Base-by-base conservation (phyloP, 2,797 vertebrate species). In the Lacerta bilineata region DNA sequence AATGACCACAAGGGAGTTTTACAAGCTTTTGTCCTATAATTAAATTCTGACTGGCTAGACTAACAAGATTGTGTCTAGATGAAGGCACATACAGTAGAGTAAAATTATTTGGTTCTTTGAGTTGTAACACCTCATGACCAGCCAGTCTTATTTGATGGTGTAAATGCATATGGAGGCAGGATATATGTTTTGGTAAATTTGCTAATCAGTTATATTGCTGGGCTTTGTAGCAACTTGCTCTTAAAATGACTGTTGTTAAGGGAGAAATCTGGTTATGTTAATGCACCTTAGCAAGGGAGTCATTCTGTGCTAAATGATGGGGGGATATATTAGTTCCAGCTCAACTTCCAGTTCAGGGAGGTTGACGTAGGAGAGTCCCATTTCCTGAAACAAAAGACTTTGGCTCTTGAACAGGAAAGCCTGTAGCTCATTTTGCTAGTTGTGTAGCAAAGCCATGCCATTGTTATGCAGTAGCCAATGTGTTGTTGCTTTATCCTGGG, bases 11-110 rank as follows among this genome's bases (percentile, higher is more conserved):
- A 66, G 83, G 87, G 66, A 17, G 1, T 80, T 11, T 76, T 91
- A 7, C 2, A 13, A 78, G 9, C 29, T 90, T 36, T 29, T 90
- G 61, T 89, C 79, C 64, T 69, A 41, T 72, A 79, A 64, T 83
- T 88, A 64, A 82, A 64, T 46, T 83, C 84, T 0, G 4, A 91
- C 80, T 83, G 3, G n/a, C 46, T 69, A 71, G 76, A 46, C 64
- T 41, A 85, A 72, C 41, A 0, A 8, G 15, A 76, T 69, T 79
- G 81, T 88, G 8, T 59, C 10, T 29, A 0, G 8, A 41, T 79
- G 0, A 23, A 92, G 59, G 39, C 33, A 91, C 77, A 64, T 5
- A 41, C 2, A 81, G n/a, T 68, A 13, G 69, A 39, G 25, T 3
- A 71, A 33, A 64, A 76, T 64, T 59, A n/a, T 29, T 36, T 61